Percentiles rank a stretch among this genome's conserved stretches.
phyloP scores from a whole-genome alignment of 2,113 vertebrate genomes.

The Mystacornis crossleyi region DNA sequence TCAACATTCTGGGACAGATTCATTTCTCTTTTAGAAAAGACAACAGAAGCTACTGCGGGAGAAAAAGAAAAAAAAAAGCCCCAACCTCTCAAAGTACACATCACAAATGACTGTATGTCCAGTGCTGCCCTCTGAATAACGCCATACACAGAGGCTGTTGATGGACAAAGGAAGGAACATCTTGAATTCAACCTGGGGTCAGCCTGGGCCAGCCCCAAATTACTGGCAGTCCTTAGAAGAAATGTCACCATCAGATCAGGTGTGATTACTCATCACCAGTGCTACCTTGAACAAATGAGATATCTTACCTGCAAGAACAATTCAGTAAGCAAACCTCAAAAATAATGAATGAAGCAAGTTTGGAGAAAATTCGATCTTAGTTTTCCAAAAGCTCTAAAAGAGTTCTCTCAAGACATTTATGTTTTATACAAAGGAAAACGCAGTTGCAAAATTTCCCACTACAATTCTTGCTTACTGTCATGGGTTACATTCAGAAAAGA shows the following conservation, averaged over 20 bases:
- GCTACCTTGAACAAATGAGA: neutral
- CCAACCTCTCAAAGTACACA: neutral
- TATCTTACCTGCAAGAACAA: neutral
- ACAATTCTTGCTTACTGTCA: neutral
- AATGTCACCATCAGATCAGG: neutral
- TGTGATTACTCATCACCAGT: neutral
- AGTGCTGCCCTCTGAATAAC: neutral
- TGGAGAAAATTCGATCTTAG: neutral
- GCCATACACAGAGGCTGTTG: neutral
- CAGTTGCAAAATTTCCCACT: neutral
- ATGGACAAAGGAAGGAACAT: neutral
- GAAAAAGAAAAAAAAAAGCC: no score
- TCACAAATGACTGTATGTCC: neutral
- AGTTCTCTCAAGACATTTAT: neutral
- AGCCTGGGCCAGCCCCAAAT: neutral
- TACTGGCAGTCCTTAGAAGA: neutral
- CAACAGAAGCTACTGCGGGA: neutral
- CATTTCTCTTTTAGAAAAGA: neutral
- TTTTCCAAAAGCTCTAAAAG: neutral
- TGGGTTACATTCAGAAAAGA: no score
- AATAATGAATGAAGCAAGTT: neutral
- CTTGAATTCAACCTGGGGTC: neutral
- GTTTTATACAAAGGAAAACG: neutral
- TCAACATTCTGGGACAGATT: neutral
- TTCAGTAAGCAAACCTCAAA: neutral